Evolutionary conservation across 2,888 invertebrate genomes (phyloP).

Genomic region (Oligia latruncula): DNA sequence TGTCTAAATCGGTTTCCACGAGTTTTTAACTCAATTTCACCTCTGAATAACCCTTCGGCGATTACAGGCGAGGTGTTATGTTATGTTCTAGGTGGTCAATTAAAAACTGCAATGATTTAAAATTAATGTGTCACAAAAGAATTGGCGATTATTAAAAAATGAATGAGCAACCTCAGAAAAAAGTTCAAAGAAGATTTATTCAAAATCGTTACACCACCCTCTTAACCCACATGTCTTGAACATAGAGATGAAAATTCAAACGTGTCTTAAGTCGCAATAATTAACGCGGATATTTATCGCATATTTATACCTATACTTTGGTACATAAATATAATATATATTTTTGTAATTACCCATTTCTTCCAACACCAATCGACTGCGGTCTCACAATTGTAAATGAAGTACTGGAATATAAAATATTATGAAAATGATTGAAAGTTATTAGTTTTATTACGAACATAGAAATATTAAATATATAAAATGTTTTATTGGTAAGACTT

Average conservation of each 20-base stretch:
- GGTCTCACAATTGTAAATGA: conserved; percentile 58
- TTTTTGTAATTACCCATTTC: conserved; percentile 48
- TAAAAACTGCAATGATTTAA: not conserved
- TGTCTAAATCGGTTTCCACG: not conserved
- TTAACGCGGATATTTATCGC: conserved; percentile 9
- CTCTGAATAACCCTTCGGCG: too few relatives aligned
- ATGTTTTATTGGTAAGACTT: conserved; percentile 67
- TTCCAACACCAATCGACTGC: conserved; percentile 36
- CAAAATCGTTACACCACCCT: not conserved
- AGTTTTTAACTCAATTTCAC: not conserved
- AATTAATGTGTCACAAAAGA: not conserved
- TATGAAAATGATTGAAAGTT: conserved; percentile 60
- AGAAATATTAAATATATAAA: conserved; percentile 59
- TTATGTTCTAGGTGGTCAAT: not conserved
- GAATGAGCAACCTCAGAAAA: not conserved
- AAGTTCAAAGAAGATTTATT: not conserved
- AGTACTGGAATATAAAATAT: conserved; percentile 58
- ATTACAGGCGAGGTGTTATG: too few relatives aligned
- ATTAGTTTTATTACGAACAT: conserved; percentile 62
- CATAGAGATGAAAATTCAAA: not conserved
- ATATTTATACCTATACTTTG: conserved; percentile 30
- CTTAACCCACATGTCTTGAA: not conserved
- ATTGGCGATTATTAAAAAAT: not conserved
- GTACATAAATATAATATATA: conserved; percentile 56
- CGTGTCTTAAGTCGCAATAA: conserved; percentile 37